Conservation (phyloP, 2,113 vertebrate species). For the Alaudala cheleensis region DNA sequence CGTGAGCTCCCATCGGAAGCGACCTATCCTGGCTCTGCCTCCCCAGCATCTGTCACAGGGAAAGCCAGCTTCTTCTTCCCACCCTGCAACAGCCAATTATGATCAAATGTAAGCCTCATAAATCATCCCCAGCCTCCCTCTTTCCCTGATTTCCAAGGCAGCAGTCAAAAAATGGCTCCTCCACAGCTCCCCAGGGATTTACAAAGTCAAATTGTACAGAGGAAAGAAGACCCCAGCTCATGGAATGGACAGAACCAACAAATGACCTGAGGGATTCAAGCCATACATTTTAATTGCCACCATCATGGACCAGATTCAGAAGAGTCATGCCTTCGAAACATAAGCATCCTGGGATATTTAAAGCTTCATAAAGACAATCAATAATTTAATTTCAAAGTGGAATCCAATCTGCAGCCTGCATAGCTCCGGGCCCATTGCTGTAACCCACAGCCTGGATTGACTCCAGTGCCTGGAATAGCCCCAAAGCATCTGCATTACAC, state of each 20-base stretch:
- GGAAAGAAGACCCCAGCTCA: background rate
- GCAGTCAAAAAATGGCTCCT: rapidly evolving
- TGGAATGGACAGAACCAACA: background rate
- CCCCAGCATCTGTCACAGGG: background rate
- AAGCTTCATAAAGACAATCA: background rate
- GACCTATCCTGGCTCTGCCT: constrained; percentile 26
- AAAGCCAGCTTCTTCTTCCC: background rate
- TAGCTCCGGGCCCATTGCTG: background rate
- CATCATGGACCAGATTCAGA: background rate
- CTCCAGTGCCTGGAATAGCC: constrained; percentile 25
- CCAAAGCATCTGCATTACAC: background rate
- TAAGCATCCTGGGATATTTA: background rate
- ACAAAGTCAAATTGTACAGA: background rate
- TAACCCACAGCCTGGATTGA: background rate
- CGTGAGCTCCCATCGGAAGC: background rate
- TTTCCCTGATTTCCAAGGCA: background rate
- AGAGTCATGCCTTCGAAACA: background rate
- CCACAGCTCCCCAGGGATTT: background rate
- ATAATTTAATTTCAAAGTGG: background rate
- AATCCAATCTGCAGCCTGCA: background rate
- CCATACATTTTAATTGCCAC: background rate
- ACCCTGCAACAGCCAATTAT: background rate
- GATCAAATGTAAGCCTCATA: background rate
- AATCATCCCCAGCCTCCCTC: background rate
- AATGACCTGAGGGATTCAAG: background rate